These are phyloP conservation scores for Cerastoderma edule DNA, from an alignment of 2,888 invertebrate species.

Conservation along the genomic window DNA sequence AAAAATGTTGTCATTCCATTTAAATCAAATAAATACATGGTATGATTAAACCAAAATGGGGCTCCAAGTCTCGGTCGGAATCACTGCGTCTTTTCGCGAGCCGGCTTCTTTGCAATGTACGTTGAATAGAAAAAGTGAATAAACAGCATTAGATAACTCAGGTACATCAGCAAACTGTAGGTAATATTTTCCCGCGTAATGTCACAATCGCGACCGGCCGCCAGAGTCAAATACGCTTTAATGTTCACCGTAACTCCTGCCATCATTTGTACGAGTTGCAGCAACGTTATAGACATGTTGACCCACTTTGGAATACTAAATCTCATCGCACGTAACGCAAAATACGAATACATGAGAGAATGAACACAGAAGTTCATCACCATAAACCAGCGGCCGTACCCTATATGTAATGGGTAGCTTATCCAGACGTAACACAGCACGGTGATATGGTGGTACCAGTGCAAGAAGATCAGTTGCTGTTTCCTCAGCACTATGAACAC, in stretches of 20 bases:
- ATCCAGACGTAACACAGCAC: conserved; percentile 85
- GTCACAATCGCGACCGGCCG: conserved; percentile 81
- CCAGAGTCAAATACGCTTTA: conserved; percentile 87
- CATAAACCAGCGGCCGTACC: conserved; percentile 83
- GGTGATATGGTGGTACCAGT: conserved; percentile 86
- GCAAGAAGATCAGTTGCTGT: conserved; percentile 85
- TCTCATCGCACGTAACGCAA: conserved; percentile 84
- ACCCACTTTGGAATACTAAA: conserved; percentile 87
- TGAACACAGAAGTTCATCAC: conserved; percentile 86
- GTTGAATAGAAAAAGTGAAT: conserved; percentile 83
- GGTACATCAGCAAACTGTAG: conserved; percentile 82
- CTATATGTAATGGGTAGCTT: conserved; percentile 81
- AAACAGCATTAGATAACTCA: conserved; percentile 83
- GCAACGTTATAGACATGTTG: conserved; percentile 94
- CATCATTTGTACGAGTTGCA: conserved; percentile 97
- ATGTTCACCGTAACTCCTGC: conserved; percentile 96
- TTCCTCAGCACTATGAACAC: conserved; percentile 84
- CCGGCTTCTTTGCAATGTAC: conserved; percentile 73
- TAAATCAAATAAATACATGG: no score
- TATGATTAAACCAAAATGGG: no score
- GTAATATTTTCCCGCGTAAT: conserved; percentile 84
- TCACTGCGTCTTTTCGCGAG: conserved; percentile 42
- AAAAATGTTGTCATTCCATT: no score
- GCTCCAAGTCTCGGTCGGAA: neutral
- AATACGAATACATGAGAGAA: conserved; percentile 85